Percentiles rank a stretch among this genome's conserved stretches.
Conservation (phyloP, 2,797 vertebrate species). For the Danio albolineatus region DNA sequence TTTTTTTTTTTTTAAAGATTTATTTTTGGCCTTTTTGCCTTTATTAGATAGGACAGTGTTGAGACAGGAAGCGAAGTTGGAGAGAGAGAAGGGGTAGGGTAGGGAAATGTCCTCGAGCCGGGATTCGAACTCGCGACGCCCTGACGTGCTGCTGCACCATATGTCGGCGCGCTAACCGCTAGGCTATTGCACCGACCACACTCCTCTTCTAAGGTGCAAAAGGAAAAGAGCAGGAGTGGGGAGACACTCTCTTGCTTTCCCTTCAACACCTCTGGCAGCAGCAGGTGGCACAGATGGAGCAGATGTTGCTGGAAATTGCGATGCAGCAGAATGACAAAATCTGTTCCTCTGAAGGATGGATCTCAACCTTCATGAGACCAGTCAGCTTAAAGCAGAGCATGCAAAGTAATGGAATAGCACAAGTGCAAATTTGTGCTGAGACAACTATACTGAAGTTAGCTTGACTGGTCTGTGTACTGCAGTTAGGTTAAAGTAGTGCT, state of each 20-base stretch:
- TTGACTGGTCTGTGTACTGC: not conserved
- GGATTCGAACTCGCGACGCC: no score
- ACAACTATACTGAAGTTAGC: not conserved
- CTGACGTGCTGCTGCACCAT: no score
- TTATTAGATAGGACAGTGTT: no score
- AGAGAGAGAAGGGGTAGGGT: no score
- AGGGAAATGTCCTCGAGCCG: no score
- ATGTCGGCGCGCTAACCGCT: no score
- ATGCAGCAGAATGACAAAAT: slow-evolving; percentile 1
- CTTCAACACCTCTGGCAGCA: slow-evolving; percentile 16
- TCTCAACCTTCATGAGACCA: not conserved
- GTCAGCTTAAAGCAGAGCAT: slow-evolving; percentile 16
- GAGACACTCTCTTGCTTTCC: not conserved
- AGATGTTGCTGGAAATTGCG: slow-evolving; percentile 11
- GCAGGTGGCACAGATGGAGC: slow-evolving; percentile 9
- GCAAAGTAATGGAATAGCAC: not conserved
- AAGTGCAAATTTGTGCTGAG: not conserved
- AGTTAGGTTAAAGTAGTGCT: not conserved
- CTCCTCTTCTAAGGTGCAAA: not conserved
- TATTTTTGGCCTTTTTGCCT: no score
- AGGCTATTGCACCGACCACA: no score
- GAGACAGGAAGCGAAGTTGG: no score
- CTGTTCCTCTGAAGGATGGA: slow-evolving; percentile 17
- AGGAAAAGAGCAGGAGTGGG: not conserved
- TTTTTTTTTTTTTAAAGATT: no score